Base-by-base conservation (phyloP, 2,113 vertebrate species). In the Carollia perspicillata region DNA sequence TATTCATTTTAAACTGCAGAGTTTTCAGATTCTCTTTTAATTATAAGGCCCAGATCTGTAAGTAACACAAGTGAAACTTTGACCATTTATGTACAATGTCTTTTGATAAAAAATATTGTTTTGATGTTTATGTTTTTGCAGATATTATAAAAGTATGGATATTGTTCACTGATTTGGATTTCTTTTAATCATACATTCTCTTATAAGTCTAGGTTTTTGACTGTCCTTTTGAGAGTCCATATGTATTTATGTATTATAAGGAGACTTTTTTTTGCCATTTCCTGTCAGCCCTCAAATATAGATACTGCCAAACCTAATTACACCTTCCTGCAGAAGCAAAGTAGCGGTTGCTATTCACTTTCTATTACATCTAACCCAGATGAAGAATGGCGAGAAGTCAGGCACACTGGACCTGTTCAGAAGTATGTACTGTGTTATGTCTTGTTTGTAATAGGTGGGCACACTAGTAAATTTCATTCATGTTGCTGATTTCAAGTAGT, bases 341-440 rank as follows among this genome's bases (percentile, higher is more conserved):
- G 84, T 71, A 98, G 97, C 92, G 98, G 98, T 30, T 98, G 98
- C 75, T 99, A 99, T 95, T 98, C 96, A n/a, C 98, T 99, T 89
- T 99, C 98, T 33, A 87, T 99, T 90, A 98, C 96, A 23, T 98
- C 98, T 71, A 98, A 97, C 90, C 98, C 98, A 28, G 98, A 98
- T 94, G 97, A 98, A 89, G 98, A 98, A 91, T 99, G 99, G 99
- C 98, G 93, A 87, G 99, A 98, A 96, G 98, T 99, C 95, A 98
- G 95, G 95, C 99, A 99, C 93, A 98, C 94, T 1, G 99, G 99
- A 95, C 94, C 98, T 86, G 94, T 99, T 95, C 97, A 98, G 91
- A 99, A 99, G 99, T 99, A 98, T 95, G 98, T 98, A 22, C 58
- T 65, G 12, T 79, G 22, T 53, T 37, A 30, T 74, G 51, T 42